Percentiles rank a stretch among this genome's conserved stretches.
Evolutionary conservation across 2,888 invertebrate species (phyloP).

Genomic region (Eubasilissa splendida): DNA sequence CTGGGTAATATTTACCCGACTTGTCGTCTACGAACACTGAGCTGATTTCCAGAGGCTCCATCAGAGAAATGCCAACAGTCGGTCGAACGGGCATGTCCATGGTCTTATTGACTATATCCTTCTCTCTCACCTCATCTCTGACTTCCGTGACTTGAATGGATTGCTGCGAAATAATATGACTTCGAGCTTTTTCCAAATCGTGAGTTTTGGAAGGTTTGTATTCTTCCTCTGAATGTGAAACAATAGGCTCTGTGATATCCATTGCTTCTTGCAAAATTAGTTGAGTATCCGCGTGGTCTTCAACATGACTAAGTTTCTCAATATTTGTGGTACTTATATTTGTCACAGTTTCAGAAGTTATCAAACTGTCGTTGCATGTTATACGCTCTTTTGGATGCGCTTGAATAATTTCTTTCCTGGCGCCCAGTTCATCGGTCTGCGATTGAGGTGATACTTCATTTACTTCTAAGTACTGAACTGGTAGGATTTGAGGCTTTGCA

Average conservation of each 20-base stretch:
- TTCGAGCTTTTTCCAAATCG: constrained; percentile 67
- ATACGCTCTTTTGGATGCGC: constrained; percentile 67
- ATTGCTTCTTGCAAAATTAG: constrained; percentile 78
- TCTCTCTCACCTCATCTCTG: constrained; percentile 75
- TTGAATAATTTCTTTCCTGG: constrained; percentile 61
- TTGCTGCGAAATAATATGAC: constrained; percentile 75
- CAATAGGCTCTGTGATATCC: constrained; percentile 75
- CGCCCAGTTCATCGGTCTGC: constrained; percentile 61
- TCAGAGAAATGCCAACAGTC: constrained; percentile 75
- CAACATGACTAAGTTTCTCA: constrained; percentile 63
- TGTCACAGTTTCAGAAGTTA: constrained; percentile 67
- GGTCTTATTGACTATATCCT: constrained; percentile 68
- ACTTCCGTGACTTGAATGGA: constrained; percentile 79
- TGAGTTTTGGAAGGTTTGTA: constrained; percentile 69
- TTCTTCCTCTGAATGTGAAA: constrained; percentile 75
- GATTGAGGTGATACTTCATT: constrained; percentile 65
- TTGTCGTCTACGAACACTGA: constrained; percentile 81
- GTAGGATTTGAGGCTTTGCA: constrained; percentile 53
- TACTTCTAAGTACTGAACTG: constrained; percentile 62
- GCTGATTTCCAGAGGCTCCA: constrained; percentile 77
- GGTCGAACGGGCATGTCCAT: constrained; percentile 72
- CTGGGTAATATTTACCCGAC: constrained; percentile 85
- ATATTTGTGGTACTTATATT: constrained; percentile 63
- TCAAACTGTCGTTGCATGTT: constrained; percentile 67
- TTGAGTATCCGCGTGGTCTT: constrained; percentile 73